Evolutionary conservation across 2,888 invertebrate genomes (phyloP).

Genomic region (Chromoteleia sp.): DNA sequence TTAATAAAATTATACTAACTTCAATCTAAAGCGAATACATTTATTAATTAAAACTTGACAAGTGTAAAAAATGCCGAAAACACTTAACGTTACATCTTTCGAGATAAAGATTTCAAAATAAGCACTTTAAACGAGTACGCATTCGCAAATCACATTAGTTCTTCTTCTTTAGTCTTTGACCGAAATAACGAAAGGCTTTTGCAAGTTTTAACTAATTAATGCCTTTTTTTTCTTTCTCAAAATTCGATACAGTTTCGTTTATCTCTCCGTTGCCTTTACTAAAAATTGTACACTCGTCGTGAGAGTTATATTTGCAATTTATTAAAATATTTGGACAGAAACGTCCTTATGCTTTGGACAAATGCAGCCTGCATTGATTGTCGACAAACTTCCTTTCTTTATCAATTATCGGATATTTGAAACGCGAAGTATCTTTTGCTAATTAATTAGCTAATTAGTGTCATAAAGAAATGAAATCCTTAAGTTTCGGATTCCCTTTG

Average conservation of each 20-base stretch:
- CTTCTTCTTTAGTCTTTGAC: conserved; percentile 18
- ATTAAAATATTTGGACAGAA: conserved; percentile 1
- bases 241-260: conserved; percentile 9
- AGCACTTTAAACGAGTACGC: conserved; percentile 19
- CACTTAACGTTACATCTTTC: conserved; percentile 14
- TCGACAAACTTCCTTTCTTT: conserved; percentile 30
- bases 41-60: conserved; percentile 49
- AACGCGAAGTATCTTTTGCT: conserved; percentile 36
- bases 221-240: not conserved
- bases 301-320: conserved; percentile 8
- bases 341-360: conserved; percentile 14
- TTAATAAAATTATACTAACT: conserved; percentile 53
- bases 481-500: conserved; percentile 44
- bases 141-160: conserved; percentile 29
- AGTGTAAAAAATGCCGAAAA: conserved; percentile 27
- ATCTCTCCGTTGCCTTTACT: not conserved
- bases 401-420: conserved; percentile 25
- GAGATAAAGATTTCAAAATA: conserved; percentile 22
- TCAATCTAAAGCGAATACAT: conserved; percentile 45
- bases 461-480: conserved; percentile 50
- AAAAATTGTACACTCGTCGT: not conserved
- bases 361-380: conserved; percentile 32
- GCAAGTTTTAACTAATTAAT: conserved; percentile 19
- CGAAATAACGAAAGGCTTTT: conserved; percentile 29
- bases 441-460: conserved; percentile 67